Evolutionary conservation across 1,140 invertebrate species (phyloP).

Genomic region (Asobara japonica): DNA sequence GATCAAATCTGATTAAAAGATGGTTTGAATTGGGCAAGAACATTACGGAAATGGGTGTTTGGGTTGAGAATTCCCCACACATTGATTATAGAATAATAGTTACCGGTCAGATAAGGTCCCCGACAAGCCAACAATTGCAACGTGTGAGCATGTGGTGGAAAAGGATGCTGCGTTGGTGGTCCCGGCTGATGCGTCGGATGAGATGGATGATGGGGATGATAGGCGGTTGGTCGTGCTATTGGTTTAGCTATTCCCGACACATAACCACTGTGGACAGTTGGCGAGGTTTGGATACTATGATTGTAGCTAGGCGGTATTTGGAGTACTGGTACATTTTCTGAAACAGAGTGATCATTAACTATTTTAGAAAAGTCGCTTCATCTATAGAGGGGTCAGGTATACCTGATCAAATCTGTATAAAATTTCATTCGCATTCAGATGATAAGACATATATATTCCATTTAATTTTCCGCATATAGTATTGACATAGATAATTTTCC

Average conservation of each 20-base stretch:
- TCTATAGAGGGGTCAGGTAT: too few relatives aligned
- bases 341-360: conserved; percentile 22
- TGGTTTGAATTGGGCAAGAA: too few relatives aligned
- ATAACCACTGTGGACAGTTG: conserved; percentile 48
- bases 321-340: conserved; percentile 62
- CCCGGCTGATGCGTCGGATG: conserved; percentile 60
- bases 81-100: too few relatives aligned
- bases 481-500: too few relatives aligned
- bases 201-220: conserved; percentile 63
- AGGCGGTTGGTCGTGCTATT: conserved; percentile 67
- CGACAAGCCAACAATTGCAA: conserved; percentile 66
- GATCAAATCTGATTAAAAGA: neutral
- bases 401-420: too few relatives aligned
- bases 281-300: conserved; percentile 61
- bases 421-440: too few relatives aligned
- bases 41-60: too few relatives aligned
- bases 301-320: conserved; percentile 57
- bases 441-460: too few relatives aligned
- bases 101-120: conserved; percentile 68
- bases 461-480: too few relatives aligned
- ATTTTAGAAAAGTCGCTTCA: too few relatives aligned
- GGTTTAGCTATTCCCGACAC: conserved; percentile 66
- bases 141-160: conserved; percentile 64
- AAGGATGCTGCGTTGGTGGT: conserved; percentile 61
- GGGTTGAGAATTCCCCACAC: too few relatives aligned